phyloP scores from a whole-genome alignment of 64 coral and sea anemone species.

The Actinia tenebrosa region DNA sequence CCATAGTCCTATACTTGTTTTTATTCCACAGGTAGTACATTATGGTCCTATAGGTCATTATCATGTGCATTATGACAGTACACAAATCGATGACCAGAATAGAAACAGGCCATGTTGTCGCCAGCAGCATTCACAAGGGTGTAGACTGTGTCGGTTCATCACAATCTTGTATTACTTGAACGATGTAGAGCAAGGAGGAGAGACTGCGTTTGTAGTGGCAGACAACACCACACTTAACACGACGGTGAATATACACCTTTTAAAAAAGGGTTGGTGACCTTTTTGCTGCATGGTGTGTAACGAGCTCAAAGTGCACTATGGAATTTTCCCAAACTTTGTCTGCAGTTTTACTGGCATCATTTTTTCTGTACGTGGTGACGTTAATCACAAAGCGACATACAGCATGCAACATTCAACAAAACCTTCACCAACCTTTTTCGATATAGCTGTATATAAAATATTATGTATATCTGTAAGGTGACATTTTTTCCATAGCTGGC shows the following conservation, averaged over 20 bases:
- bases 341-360: no score
- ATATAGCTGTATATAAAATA: no score
- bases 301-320: no score
- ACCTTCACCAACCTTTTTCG: no score
- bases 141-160: conserved; percentile 66
- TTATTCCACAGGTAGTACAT: conserved; percentile 25
- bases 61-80: conserved; percentile 56
- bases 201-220: conserved; percentile 77
- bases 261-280: no score
- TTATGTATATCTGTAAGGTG: no score
- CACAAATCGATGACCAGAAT: conserved; percentile 1
- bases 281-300: no score
- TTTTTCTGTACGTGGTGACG: no score
- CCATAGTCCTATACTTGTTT: not conserved
- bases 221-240: conserved; percentile 60
- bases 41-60: conserved; percentile 53
- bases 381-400: no score
- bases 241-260: not conserved
- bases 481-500: no score
- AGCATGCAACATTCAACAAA: no score
- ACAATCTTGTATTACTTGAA: conserved; percentile 80
- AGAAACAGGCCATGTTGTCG: conserved; percentile 44
- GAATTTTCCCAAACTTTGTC: no score
- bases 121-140: conserved; percentile 33
- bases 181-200: conserved; percentile 77